These are phyloP conservation scores for Liposcelis brunnea DNA, from an alignment of 2,888 invertebrate genomes.

Conservation along the genomic window DNA sequence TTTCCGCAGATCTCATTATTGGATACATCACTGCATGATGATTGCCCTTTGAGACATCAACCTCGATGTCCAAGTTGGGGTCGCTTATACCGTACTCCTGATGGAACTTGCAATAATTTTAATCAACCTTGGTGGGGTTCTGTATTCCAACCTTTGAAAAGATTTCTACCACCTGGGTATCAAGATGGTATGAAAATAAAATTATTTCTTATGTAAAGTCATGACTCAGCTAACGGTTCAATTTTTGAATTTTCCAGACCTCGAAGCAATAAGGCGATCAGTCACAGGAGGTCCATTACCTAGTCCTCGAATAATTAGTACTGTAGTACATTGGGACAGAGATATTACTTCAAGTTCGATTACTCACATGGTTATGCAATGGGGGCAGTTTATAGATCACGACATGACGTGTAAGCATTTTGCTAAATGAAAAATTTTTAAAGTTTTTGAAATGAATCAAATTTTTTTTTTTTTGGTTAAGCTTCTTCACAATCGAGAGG, in stretches of 20 bases:
- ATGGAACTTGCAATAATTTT: constrained; percentile 47
- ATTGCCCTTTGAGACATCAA: constrained; percentile 1
- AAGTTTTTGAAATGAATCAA: background rate
- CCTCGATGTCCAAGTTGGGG: background rate
- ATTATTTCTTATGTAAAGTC: constrained; percentile 16
- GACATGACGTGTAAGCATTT: constrained; percentile 43
- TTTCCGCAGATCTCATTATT: constrained; percentile 3
- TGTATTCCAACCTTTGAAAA: constrained; percentile 13
- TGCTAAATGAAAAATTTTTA: constrained; percentile 4
- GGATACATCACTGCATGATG: constrained; percentile 6
- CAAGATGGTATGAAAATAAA: constrained; percentile 43
- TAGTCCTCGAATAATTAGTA: constrained; percentile 58
- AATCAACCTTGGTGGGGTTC: constrained; percentile 35
- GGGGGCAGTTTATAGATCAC: constrained; percentile 84
- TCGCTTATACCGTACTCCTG: constrained; percentile 34
- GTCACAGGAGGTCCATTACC: constrained; percentile 33
- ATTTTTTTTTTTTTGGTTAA: constrained; percentile 12
- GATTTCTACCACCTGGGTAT: constrained; percentile 66
- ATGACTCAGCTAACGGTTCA: too few relatives aligned
- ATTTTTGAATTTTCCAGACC: too few relatives aligned
- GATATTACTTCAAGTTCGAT: constrained; percentile 46
- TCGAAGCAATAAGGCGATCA: constrained; percentile 32
- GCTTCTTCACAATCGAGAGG: constrained; percentile 24
- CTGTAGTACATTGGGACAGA: constrained; percentile 42
- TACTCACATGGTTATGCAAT: constrained; percentile 72